Percentiles rank a stretch among this genome's conserved stretches.
These are phyloP conservation scores for Typhlichthys eigenmanni DNA, from an alignment of 2,797 vertebrate genomes.

Conservation along the genomic window DNA sequence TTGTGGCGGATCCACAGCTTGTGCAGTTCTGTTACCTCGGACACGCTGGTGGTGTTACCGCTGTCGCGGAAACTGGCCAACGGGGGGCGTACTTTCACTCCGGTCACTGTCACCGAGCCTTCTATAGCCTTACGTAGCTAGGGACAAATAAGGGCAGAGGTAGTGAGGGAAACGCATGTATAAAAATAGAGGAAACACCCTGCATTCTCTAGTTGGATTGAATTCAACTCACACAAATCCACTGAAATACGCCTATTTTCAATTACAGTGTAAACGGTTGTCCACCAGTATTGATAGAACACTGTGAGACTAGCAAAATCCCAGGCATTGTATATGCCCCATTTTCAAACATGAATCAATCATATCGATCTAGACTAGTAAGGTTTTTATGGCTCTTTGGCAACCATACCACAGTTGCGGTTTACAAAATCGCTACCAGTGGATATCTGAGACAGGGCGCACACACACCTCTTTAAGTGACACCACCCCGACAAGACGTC, in stretches of 20 bases:
- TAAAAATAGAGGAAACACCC: background rate
- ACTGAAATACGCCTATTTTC: no score
- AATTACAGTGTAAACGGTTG: no score
- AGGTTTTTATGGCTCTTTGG: no score
- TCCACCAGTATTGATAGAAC: no score
- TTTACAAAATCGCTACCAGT: no score
- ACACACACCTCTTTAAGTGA: slow-evolving; percentile 90
- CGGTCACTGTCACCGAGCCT: slow-evolving; percentile 92
- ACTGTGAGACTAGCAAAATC: no score
- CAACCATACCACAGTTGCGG: no score
- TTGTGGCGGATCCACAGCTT: slow-evolving; percentile 93
- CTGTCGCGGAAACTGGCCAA: slow-evolving; percentile 97
- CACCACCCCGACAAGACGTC: slow-evolving; percentile 93
- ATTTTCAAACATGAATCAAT: no score
- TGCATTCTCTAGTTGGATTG: no score
- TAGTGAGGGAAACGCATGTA: background rate
- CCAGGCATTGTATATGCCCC: no score
- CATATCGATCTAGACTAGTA: no score
- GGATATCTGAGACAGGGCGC: background rate
- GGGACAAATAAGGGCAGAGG: background rate
- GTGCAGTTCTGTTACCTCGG: slow-evolving; percentile 91
- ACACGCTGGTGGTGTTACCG: slow-evolving; percentile 85
- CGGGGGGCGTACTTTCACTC: slow-evolving; percentile 93
- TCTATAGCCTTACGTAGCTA: slow-evolving; percentile 97
- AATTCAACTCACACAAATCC: background rate